Evolutionary conservation across 35 echinoderm and acorn worm species (phyloP).

Genomic region (Strongylocentrotus purpuratus): DNA sequence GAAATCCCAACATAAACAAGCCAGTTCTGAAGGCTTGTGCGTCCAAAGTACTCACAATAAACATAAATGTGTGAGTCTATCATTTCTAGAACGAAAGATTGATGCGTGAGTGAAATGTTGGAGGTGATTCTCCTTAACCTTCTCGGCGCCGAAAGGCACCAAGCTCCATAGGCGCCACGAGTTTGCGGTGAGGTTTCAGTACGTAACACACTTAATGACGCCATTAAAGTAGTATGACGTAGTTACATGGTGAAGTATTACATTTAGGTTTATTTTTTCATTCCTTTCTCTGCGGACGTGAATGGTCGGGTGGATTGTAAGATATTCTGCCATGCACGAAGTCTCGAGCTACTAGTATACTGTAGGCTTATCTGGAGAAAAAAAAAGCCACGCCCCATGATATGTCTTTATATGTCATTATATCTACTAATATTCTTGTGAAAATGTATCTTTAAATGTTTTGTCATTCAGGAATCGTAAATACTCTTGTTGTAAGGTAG

Average conservation of each 20-base stretch:
- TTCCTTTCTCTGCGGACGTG: background rate
- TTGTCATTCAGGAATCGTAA: background rate
- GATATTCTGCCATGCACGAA: background rate
- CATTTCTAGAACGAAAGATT: conserved; percentile 18
- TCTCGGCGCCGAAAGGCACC: background rate
- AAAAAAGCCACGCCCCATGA: background rate
- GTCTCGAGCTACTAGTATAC: background rate
- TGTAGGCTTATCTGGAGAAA: background rate
- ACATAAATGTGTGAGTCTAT: conserved; percentile 18
- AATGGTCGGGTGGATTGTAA: background rate
- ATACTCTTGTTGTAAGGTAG: background rate
- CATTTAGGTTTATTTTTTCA: background rate
- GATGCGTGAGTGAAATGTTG: background rate
- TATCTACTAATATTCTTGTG: too few species aligned
- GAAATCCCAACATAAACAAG: background rate
- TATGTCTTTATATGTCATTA: background rate
- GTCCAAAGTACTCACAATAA: conserved; percentile 12
- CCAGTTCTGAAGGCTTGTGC: background rate
- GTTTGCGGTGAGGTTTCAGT: background rate
- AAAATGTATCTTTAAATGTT: too few species aligned
- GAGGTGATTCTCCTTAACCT: background rate
- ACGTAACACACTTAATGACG: background rate
- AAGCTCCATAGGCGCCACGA: background rate
- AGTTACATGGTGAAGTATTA: background rate
- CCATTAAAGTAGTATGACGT: conserved; percentile 4